These are phyloP conservation scores for Platysteira castanea DNA, from an alignment of 2,113 vertebrate species.

Conservation along the genomic window DNA sequence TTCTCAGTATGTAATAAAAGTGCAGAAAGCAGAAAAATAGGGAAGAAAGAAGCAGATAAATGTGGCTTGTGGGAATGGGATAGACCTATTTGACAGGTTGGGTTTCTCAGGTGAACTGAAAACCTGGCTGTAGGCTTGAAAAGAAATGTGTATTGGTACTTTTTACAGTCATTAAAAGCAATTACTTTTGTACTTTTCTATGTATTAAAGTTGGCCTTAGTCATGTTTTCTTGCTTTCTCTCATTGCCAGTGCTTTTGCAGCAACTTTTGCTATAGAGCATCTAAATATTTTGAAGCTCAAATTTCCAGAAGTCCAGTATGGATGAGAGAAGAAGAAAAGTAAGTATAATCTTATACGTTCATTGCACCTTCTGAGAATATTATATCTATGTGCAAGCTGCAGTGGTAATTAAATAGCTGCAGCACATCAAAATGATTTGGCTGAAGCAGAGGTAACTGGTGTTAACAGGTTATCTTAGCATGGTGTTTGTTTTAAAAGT, in stretches of 20 bases:
- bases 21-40: not conserved
- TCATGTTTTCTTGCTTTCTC: not conserved
- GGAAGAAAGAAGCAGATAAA: not conserved
- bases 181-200: not conserved
- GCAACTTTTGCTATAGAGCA: slow-evolving; percentile 94
- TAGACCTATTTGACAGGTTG: not conserved
- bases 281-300: slow-evolving; percentile 92
- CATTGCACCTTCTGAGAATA: not conserved
- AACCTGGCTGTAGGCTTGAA: not conserved
- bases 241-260: slow-evolving; percentile 86
- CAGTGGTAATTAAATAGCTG: not conserved
- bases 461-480: not conserved
- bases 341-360: slow-evolving; percentile 34
- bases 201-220: not conserved
- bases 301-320: slow-evolving; percentile 87
- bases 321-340: slow-evolving; percentile 88
- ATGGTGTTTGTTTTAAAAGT: not conserved
- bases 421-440: not conserved
- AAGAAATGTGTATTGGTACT: not conserved
- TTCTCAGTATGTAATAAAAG: not conserved
- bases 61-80: not conserved
- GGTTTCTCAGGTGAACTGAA: not conserved
- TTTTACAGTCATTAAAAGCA: not conserved
- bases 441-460: not conserved
- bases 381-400: not conserved